Base-by-base conservation (phyloP, 2,797 vertebrate species). In the Sylvilagus floridanus region DNA sequence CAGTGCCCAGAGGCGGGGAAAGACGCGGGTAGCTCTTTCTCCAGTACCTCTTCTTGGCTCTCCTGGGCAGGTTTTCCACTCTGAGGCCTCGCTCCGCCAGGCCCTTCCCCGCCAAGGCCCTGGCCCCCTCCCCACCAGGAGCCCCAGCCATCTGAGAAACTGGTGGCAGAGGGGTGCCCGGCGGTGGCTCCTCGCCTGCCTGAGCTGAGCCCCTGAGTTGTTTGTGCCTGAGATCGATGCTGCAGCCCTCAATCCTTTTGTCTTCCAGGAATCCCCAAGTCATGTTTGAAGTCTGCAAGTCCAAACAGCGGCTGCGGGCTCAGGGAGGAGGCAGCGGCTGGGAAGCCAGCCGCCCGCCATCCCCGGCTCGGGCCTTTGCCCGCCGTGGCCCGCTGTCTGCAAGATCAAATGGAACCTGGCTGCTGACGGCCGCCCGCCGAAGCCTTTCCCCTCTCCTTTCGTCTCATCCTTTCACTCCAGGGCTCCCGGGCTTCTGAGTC, bases 231-330 rank as follows among this genome's bases (percentile, higher is more conserved):
- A 94, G 88, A 96, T 95, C 96, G 97, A 97, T 35, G 92, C 73
- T 85, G 84, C 7, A 7, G 95, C 95, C 95, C 95, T 96, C 91
- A 93, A 97, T 96, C 94, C 96, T 93, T 96, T 95, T 97, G 96
- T 97, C 96, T 95, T 97, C 92, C 96, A 95, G 97, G 97, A 96
- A 97, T 96, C 96, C 96, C 94, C 97, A 42, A 95, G 96, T 97
- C 77, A 19, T 82, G 95, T 97, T 97, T 97, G 97, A 97, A 97
- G 97, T 96, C 89, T 95, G 93, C 97, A 97, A 97, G 97, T 95
- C 96, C 88, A 26, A 96, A 97, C 97, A 97, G 96, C 92, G 9
- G 96, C 92, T 54, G 0, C 28, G n/a, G 42, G 93, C 96, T 91
- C 62, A 5, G 68, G 94, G 91, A 92, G 88, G 90, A 96, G 96